Evolutionary conservation across 1,140 invertebrate genomes (phyloP).

Genomic region (Aphidius ervi): DNA sequence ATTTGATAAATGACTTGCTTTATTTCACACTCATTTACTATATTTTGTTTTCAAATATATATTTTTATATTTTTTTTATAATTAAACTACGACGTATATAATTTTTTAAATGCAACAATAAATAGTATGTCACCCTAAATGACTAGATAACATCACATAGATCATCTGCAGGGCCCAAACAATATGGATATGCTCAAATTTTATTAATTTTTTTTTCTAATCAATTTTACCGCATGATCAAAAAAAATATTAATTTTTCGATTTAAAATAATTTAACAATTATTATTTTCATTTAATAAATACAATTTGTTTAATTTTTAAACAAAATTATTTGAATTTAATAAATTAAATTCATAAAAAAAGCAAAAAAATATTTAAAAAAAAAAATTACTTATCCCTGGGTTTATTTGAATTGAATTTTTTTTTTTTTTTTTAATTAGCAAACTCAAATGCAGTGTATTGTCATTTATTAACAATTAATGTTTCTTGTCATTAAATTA

Average conservation of each 20-base stretch:
- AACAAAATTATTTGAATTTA: too few relatives aligned
- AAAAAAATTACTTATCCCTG: neutral
- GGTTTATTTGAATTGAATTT: neutral
- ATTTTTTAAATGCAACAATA: conserved; percentile 20
- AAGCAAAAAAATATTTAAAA: conserved; percentile 1
- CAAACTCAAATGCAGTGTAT: conserved; percentile 41
- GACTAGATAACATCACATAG: conserved; percentile 39
- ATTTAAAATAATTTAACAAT: conserved; percentile 1
- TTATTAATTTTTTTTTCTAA: conserved; percentile 1
- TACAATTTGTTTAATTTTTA: neutral
- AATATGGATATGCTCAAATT: conserved; percentile 32
- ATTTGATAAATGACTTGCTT: neutral
- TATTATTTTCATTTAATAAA: neutral
- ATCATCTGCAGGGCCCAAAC: conserved; percentile 37
- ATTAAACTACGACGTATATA: conserved; percentile 16
- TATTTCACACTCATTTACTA: neutral
- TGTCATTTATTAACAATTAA: conserved; percentile 36
- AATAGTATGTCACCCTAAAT: conserved; percentile 24
- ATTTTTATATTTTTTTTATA: neutral
- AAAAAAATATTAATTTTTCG: neutral
- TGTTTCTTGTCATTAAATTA: conserved; percentile 5
- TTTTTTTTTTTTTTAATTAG: conserved; percentile 7
- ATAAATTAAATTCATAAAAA: conserved; percentile 1
- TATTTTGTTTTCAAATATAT: too few relatives aligned
- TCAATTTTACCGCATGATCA: conserved; percentile 4